Base-by-base conservation (phyloP, 2,888 invertebrate species). In the Orthosia cruda region DNA sequence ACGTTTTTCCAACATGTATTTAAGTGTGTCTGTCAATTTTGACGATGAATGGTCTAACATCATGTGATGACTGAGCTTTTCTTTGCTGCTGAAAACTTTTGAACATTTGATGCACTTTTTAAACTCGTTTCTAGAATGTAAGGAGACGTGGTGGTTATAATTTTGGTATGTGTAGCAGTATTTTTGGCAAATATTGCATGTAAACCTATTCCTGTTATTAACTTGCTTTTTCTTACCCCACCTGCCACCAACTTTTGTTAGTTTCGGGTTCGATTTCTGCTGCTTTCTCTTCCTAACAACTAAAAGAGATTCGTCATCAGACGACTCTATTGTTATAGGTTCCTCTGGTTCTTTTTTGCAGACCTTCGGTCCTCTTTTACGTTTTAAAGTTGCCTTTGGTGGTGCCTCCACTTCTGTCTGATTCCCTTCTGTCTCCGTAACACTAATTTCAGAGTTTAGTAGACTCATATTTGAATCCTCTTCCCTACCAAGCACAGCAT, bases 131-230 rank as follows among this genome's bases (percentile, higher is more conserved):
- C 89, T 92, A 9, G 89, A 90, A 67, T 96, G 96, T 12, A 92
- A 80, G n/a, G 89, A 92, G 64, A 93, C 84, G 55, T 96, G 96
- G 16, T 95, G 93, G n/a, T 95, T 90, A 47, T 92, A 95, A 67
- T 96, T 95, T 72, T 96, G 95, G 40, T 86, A 93, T 0, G 96
- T 96, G 26, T 95, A 95, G 59, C 96, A 96, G 59, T 95, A 93
- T 80, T 93, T 93, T 0, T 93, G 89, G 74, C 96, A 96, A 18
- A 91, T 78, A 0, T 87, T 86, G 20, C 96, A 96, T 0, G 92
- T 92, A 3, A 96, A 92, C 57, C 89, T 86, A 4, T 85, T 88
- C 47, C 80, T 87, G 4, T 86, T 88, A 1, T 77, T 57, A 12
- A 61, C 74, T 0, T 61, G 11, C 40, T 77, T 63, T 2, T 71